phyloP scores from a whole-genome alignment of 2,888 invertebrate genomes.

The Toxonevra muliebris region DNA sequence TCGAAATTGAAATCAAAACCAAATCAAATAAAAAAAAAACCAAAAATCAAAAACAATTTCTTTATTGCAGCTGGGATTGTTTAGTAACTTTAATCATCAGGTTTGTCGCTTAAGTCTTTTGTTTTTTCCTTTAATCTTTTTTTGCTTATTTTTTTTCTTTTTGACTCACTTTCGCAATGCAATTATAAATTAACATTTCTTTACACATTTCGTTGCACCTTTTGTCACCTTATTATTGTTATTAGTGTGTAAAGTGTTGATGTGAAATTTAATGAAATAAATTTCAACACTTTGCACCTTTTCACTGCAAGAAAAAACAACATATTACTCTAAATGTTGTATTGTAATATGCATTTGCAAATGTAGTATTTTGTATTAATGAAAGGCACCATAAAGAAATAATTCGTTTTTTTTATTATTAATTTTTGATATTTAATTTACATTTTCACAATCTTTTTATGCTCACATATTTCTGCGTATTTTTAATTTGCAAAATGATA shows the following conservation, averaged over 20 bases:
- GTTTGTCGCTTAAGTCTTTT: conserved; percentile 64
- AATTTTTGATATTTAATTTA: no score
- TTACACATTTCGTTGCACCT: conserved; percentile 21
- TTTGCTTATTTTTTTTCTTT: conserved; percentile 6
- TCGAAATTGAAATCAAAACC: conserved; percentile 31
- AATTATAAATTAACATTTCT: conserved; percentile 2
- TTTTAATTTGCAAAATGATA: no score
- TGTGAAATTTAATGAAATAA: background rate
- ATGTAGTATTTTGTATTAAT: no score
- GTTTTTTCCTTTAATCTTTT: conserved; percentile 42
- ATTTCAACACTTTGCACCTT: conserved; percentile 1
- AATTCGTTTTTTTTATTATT: no score
- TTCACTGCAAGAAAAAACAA: conserved; percentile 8
- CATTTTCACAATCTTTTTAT: no score
- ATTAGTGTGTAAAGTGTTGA: no score
- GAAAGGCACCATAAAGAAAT: no score
- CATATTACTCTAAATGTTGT: background rate
- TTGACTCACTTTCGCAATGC: conserved; percentile 7
- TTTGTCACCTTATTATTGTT: conserved; percentile 5
- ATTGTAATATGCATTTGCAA: no score
- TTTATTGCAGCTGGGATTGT: conserved; percentile 60
- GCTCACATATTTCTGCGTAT: no score
- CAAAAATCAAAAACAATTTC: conserved; percentile 27
- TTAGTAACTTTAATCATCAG: conserved; percentile 62
- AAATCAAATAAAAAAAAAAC: conserved; percentile 30